Base-by-base conservation (phyloP, 2,113 vertebrate species). In the Lamprotornis superbus region DNA sequence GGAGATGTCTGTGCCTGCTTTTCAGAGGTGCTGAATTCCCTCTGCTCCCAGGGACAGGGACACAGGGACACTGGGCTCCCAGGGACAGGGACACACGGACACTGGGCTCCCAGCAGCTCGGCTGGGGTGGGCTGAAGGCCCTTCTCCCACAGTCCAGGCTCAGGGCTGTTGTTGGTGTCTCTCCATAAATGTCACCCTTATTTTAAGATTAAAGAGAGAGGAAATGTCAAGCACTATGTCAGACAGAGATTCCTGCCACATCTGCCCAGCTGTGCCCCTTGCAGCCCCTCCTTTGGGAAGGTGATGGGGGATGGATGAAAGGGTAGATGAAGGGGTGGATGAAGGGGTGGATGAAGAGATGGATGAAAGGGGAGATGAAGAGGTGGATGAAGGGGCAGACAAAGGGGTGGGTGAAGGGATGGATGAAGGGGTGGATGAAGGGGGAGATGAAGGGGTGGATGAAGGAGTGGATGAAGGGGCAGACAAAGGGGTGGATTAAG, bases 11-110 rank as follows among this genome's bases (percentile, higher is more conserved):
- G 56, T 12, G 12, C 31, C 31, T 22, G 33, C 56, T 57, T 31
- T n/a, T 23, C 56, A 57, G 56, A 57, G 33, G 56, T 14, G 56
- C 33, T 57, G 56, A n/a, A 15, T 35, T 23, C 56, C 56, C 21
- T 57, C 56, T 57, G 47, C 57, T 71, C 39, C 50, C 30, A 0
- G 2, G 3, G 33, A 13, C 37, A 52, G 15, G 50, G 50, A 52
- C 49, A 50, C 13, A 21, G 0, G 0, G 10, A 10, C 37, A 10
- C 4, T 12, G 55, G 11, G 47, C 44, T 31, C 56, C 56, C 57
- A 52, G 79, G 9, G 39, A 40, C 39, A 0, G 42, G 33, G 16
- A 39, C n/a, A 49, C 35, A 23, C 0, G 0, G 10, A 10, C 37
- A 10, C 3, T 11, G 53, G 11, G 46, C 42, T 31, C 57, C 52